These are phyloP conservation scores for Maniola jurtina DNA, from an alignment of 1,140 invertebrate genomes.

Conservation along the genomic window DNA sequence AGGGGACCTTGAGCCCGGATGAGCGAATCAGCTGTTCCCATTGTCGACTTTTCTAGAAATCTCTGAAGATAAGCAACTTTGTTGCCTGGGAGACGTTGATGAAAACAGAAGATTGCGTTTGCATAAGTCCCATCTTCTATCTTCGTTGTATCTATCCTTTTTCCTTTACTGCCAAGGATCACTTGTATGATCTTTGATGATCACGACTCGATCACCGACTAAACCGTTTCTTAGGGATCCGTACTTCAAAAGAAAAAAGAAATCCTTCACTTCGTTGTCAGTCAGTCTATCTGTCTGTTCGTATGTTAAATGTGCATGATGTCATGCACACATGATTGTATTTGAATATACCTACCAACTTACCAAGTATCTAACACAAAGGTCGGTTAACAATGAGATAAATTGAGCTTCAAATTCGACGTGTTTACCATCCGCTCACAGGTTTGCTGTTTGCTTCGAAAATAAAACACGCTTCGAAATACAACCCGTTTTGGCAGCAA, in stretches of 20 bases:
- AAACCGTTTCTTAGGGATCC: no score
- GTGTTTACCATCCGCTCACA: background rate
- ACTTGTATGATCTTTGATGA: no score
- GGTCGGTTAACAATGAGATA: constrained; percentile 6
- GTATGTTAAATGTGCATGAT: no score
- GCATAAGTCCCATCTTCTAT: no score
- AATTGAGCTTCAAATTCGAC: constrained; percentile 8
- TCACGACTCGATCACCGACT: no score
- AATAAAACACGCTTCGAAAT: background rate
- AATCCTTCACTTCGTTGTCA: no score
- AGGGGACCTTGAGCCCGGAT: constrained; percentile 38
- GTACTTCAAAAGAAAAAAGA: no score
- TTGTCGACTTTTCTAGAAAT: constrained; percentile 22
- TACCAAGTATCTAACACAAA: background rate
- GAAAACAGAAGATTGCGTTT: background rate
- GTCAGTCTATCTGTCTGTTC: no score
- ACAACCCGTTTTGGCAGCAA: constrained; percentile 5
- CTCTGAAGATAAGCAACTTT: constrained; percentile 11
- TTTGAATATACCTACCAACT: no score
- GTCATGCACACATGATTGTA: no score
- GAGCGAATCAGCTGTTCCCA: constrained; percentile 38
- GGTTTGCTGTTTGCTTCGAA: background rate
- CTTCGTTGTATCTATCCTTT: no score
- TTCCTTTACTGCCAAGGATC: no score
- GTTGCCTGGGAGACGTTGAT: background rate